Evolutionary conservation across 2,797 vertebrate species (phyloP), one percentile per base, ranked within the genome.

Genomic region (Pangasius krempfi): DNA sequence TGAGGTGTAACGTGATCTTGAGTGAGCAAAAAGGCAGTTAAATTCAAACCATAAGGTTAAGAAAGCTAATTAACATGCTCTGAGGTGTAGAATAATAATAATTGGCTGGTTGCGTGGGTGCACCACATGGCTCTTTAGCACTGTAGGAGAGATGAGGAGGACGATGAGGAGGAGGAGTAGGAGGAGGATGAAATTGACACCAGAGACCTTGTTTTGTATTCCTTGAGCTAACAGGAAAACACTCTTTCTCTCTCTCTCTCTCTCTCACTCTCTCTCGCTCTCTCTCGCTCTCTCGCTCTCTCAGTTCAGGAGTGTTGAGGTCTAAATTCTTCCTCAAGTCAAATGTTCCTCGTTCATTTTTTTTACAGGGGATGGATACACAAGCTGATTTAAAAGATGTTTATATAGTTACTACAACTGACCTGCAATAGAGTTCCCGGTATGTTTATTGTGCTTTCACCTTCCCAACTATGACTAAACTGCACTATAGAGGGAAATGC

Each of bases 71-170:
- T 27, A 50, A 79, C 50, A 54, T 79, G 50, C 14, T 4, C 6
- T 20, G 30, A 37, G n/a, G 52, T 56, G 52, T 33, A 80, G 78
- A 80, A 56, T 79, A 79, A 79, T 78, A 52, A 79, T 56, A 56
- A 10, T 5, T 20, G 52, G 16, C 47, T 78, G 44, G 47, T 27
- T 76, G 44, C 4, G n/a, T 79, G 18, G 16, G 76, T 56, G 52
- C 30, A 56, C 18, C 78, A 22, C 56, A 80, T 80, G 78, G 52
- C 52, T 80, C 50, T 56, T 22, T 37, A 80, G 50, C 1, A 14
- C 50, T 18, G 33, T 30, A 79, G 50, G 50, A 80, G 9, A 33
- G 50, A 37, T 37, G 37, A 37, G 37, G 1, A 37, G 37, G 37
- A 37, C 1, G 37, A 37, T 37, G 68, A 66, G 4, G 10, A 7